Conservation (phyloP, 2,113 vertebrate species). For the Rhea pennata region DNA sequence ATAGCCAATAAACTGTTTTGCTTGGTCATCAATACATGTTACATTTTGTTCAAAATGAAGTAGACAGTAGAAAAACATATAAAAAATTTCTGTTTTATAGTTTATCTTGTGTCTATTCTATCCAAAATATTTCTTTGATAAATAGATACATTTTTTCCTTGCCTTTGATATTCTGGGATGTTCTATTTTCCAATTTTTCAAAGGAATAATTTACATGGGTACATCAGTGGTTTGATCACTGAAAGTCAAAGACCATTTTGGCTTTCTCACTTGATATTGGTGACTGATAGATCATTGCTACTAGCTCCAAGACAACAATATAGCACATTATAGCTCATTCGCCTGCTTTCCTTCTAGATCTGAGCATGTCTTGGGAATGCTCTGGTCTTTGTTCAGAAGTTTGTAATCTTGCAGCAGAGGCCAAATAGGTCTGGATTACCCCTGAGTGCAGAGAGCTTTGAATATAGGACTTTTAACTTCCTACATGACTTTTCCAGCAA, state of each 20-base stretch:
- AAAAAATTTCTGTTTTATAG: not conserved
- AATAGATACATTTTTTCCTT: not conserved
- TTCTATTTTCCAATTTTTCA: not conserved
- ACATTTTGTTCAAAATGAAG: not conserved
- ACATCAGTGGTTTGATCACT: not conserved
- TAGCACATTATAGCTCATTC: not conserved
- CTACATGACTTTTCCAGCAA: not conserved
- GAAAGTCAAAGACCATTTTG: not conserved
- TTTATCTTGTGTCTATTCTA: not conserved
- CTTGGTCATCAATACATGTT: not conserved
- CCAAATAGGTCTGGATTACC: not conserved
- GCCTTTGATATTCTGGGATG: not conserved
- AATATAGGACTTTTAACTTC: not conserved
- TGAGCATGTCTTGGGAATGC: not conserved
- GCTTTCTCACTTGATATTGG: not conserved
- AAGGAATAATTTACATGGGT: not conserved
- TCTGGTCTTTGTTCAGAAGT: not conserved
- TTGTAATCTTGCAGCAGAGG: not conserved
- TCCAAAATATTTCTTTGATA: not conserved
- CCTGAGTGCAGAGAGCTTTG: not conserved
- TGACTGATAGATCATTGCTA: not conserved
- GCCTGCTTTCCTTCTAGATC: not conserved
- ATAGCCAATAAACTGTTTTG: not conserved
- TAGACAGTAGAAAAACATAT: not conserved
- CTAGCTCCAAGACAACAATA: not conserved